These are phyloP conservation scores for Atlantisia rogersi DNA, from an alignment of 2,113 vertebrate species.

Conservation along the genomic window DNA sequence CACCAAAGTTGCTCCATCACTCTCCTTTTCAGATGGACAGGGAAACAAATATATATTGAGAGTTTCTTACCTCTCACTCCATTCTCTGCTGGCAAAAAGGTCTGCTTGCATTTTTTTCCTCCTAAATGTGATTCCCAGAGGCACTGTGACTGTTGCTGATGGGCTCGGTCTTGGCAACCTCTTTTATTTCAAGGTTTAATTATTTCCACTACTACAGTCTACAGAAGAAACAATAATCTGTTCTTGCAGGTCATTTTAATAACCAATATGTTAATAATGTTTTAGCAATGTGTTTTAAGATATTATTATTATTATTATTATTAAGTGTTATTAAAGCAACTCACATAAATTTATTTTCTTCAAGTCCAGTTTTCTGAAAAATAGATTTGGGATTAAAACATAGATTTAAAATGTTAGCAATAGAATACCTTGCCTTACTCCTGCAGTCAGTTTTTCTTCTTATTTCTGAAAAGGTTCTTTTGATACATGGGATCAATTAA, in stretches of 20 bases:
- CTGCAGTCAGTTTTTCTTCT: background rate
- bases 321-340: background rate
- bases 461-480: background rate
- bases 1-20: too few species aligned
- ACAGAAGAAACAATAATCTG: background rate
- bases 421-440: background rate
- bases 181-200: background rate
- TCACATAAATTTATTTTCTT: background rate
- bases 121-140: too few species aligned
- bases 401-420: background rate
- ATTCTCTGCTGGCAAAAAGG: too few species aligned
- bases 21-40: too few species aligned
- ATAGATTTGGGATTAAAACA: background rate
- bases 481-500: background rate
- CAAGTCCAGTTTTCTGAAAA: background rate
- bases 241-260: background rate
- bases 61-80: too few species aligned
- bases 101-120: too few species aligned
- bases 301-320: background rate
- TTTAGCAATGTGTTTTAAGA: background rate
- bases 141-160: too few species aligned
- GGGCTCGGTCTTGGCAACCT: too few species aligned
- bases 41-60: too few species aligned
- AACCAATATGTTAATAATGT: background rate
- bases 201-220: background rate